Conservation (phyloP, 2,888 invertebrate genomes). For the Acanthosepion esculentum region DNA sequence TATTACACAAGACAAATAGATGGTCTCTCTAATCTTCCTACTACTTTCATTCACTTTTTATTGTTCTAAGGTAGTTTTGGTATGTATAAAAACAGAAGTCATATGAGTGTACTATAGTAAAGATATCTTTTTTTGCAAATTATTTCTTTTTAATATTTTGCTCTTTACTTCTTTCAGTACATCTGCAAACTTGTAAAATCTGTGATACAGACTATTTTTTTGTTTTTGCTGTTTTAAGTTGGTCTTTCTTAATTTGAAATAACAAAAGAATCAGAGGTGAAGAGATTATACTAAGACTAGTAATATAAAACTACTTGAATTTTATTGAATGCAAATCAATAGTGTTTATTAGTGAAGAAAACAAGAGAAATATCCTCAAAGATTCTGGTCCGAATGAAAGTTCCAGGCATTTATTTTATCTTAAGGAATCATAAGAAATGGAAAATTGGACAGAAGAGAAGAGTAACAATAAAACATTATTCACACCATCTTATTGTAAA, state of each 20-base stretch:
- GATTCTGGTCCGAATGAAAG: not conserved
- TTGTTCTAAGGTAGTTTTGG: no score
- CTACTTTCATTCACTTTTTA: no score
- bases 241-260: not conserved
- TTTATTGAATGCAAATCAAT: not conserved
- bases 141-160: not conserved
- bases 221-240: not conserved
- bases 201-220: not conserved
- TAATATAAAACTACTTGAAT: not conserved
- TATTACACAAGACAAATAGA: no score
- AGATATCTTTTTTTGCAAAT: not conserved
- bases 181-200: not conserved
- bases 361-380: not conserved
- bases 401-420: not conserved
- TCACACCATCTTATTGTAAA: not conserved
- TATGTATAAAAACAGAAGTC: no score
- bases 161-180: not conserved
- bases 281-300: not conserved
- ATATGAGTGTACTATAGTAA: no score
- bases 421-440: slow-evolving; percentile 33
- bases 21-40: no score
- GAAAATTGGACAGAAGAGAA: not conserved
- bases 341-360: not conserved
- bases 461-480: slow-evolving; percentile 22
- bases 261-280: not conserved